Conservation (phyloP, 2,113 vertebrate species). For the Nyctibius bracteatus region DNA sequence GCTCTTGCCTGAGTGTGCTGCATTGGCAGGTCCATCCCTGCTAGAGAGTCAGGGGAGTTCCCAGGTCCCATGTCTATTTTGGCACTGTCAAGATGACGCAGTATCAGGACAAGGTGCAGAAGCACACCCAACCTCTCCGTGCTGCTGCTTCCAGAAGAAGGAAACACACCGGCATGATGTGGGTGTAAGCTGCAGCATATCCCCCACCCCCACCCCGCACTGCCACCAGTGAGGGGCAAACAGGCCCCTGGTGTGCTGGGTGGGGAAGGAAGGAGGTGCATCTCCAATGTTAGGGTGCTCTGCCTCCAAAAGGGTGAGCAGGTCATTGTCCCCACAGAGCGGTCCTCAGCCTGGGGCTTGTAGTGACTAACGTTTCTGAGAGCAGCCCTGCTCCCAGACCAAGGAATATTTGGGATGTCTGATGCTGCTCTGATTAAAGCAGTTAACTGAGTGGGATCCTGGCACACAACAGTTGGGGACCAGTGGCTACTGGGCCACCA, state of each 20-base stretch:
- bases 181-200: background rate
- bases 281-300: background rate
- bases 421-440: background rate
- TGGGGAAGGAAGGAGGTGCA: background rate
- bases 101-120: background rate
- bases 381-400: background rate
- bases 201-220: fast-evolving
- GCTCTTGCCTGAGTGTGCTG: background rate
- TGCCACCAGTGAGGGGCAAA: fast-evolving
- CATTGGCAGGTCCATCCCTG: background rate
- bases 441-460: background rate
- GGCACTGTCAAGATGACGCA: background rate
- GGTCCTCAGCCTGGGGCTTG: background rate
- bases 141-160: background rate
- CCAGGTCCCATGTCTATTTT: background rate
- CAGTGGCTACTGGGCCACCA: background rate
- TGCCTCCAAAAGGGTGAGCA: background rate
- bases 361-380: fast-evolving
- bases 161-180: fast-evolving
- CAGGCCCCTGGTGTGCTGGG: background rate
- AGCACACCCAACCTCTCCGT: background rate
- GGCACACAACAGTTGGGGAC: background rate
- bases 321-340: background rate
- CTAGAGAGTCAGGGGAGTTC: fast-evolving
- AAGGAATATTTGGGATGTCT: background rate